Percentiles rank a stretch among this genome's conserved stretches.
These are phyloP conservation scores for Argyrosomus regius DNA, from an alignment of 2,797 vertebrate species.

Conservation along the genomic window DNA sequence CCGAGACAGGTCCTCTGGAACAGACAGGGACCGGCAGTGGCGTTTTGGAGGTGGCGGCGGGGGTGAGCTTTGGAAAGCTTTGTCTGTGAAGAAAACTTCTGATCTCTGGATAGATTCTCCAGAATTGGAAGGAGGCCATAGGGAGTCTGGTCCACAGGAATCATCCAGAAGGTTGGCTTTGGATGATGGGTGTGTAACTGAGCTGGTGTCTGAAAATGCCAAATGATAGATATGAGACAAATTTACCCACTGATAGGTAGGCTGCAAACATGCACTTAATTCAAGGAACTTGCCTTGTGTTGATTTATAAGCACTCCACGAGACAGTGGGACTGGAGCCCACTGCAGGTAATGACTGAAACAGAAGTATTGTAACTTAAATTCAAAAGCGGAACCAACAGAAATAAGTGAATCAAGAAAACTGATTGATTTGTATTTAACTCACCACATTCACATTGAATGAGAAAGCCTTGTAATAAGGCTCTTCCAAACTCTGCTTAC, in stretches of 20 bases:
- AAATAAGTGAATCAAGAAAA: neutral
- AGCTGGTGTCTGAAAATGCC: constrained; percentile 85
- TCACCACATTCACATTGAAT: constrained; percentile 91
- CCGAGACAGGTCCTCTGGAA: constrained; percentile 93
- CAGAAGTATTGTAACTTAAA: constrained; percentile 13
- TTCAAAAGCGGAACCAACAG: constrained; percentile 5
- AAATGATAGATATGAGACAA: constrained; percentile 50
- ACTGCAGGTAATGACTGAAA: constrained; percentile 80
- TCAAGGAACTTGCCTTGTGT: constrained; percentile 70
- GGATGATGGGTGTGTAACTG: constrained; percentile 82
- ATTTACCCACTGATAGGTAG: neutral
- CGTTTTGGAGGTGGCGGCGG: constrained; percentile 90
- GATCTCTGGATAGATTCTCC: constrained; percentile 72
- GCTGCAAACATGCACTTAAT: neutral
- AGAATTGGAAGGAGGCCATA: constrained; percentile 62
- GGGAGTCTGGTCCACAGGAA: constrained; percentile 76
- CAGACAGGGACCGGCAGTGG: constrained; percentile 93
- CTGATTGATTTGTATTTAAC: constrained; percentile 47
- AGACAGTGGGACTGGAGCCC: constrained; percentile 81
- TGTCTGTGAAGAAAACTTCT: constrained; percentile 81
- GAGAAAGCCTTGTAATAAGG: constrained; percentile 87
- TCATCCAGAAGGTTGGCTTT: constrained; percentile 83
- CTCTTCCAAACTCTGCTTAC: constrained; percentile 91
- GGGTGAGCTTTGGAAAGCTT: constrained; percentile 86
- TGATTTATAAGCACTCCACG: constrained; percentile 72